phyloP scores from a whole-genome alignment of 2,113 vertebrate genomes.

The Syngnathus typhle region DNA sequence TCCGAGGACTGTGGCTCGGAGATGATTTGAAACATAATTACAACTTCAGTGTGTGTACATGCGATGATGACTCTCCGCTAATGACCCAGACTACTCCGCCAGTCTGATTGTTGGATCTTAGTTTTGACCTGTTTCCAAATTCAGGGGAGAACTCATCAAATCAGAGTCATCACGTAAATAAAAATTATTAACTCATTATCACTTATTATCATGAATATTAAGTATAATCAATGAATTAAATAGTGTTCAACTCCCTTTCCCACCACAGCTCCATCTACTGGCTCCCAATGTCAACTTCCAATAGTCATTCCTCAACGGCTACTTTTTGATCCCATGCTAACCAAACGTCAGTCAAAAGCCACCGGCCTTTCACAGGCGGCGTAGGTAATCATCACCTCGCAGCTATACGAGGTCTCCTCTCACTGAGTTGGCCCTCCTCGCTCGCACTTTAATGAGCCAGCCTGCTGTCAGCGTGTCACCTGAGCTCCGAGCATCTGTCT shows the following conservation, averaged over 20 bases:
- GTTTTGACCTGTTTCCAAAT: too few species aligned
- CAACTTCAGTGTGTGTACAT: too few species aligned
- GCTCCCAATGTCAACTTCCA: not conserved
- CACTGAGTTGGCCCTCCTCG: constrained; percentile 16
- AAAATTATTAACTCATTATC: too few species aligned
- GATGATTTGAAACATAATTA: too few species aligned
- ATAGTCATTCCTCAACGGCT: not conserved
- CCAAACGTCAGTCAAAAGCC: not conserved
- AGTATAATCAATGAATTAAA: not conserved
- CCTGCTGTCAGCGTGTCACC: constrained; percentile 52
- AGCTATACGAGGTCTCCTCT: not conserved
- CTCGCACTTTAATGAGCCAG: constrained; percentile 53
- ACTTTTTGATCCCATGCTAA: not conserved
- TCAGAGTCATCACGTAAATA: too few species aligned
- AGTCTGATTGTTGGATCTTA: too few species aligned
- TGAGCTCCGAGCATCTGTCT: constrained; percentile 48
- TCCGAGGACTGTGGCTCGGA: not conserved
- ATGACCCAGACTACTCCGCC: too few species aligned
- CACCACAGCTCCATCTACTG: not conserved
- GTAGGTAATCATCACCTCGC: not conserved
- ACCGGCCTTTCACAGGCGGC: not conserved
- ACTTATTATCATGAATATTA: too few species aligned
- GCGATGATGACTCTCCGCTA: too few species aligned
- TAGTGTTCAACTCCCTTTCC: not conserved
- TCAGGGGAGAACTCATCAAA: too few species aligned